These are phyloP conservation scores for Capreolus pygargus DNA, from an alignment of 2,113 vertebrate species.

Conservation along the genomic window DNA sequence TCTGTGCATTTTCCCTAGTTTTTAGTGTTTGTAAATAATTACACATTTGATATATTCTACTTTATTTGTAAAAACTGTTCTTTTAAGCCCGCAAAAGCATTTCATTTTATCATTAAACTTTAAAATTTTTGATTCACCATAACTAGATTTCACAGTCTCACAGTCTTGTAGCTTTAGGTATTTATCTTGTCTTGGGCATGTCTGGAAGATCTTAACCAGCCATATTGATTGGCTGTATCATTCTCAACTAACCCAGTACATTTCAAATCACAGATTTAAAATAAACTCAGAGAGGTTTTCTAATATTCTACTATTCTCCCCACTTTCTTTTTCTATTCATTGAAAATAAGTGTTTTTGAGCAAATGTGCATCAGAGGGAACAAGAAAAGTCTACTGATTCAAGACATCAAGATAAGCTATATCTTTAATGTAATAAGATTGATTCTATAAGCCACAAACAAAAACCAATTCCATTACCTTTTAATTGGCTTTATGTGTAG, in stretches of 20 bases:
- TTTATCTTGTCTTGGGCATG: background rate
- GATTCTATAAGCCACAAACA: conserved; percentile 10
- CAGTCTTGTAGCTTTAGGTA: background rate
- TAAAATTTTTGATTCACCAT: background rate
- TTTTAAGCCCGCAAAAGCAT: background rate
- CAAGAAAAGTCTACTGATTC: background rate
- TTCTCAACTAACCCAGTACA: background rate
- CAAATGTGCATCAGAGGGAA: background rate
- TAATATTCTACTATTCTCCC: background rate
- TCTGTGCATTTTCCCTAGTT: background rate
- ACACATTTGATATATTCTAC: background rate
- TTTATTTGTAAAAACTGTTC: background rate
- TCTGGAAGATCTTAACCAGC: conserved; percentile 22
- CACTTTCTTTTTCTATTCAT: background rate
- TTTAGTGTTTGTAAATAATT: background rate
- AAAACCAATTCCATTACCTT: conserved; percentile 56
- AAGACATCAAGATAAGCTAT: background rate
- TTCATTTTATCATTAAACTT: background rate
- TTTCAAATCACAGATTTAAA: conserved; percentile 13
- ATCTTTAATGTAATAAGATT: conserved; percentile 29
- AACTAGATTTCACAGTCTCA: background rate
- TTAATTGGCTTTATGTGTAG: conserved; percentile 52
- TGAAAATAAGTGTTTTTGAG: conserved; percentile 27
- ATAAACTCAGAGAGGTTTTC: background rate
- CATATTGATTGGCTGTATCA: background rate